Evolutionary conservation across 2,797 vertebrate species (phyloP).

Genomic region (Pipistrellus nathusii): DNA sequence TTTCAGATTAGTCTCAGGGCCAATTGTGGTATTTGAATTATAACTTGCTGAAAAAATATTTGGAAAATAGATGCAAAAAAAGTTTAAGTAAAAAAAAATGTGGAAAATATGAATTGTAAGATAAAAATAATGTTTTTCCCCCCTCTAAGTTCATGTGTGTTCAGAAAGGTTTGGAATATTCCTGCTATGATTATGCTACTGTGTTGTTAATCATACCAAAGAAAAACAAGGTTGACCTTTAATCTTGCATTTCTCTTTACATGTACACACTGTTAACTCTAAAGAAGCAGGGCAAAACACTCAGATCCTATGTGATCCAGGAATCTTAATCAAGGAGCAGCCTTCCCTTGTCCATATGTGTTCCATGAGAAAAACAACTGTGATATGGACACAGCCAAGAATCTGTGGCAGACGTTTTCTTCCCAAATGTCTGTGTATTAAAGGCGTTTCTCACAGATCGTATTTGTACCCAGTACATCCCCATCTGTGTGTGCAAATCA

Average conservation of each 20-base stretch:
- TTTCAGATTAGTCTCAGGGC: slow-evolving; percentile 45
- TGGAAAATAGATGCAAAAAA: slow-evolving; percentile 6
- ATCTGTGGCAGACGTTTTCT: slow-evolving; percentile 12
- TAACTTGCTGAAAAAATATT: neutral
- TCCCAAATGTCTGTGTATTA: neutral
- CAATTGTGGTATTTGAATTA: neutral
- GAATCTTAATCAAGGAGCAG: neutral
- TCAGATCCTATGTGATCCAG: neutral
- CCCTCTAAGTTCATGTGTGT: neutral
- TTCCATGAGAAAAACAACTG: neutral
- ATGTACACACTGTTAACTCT: neutral
- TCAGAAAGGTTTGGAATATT: neutral
- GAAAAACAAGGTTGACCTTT: neutral
- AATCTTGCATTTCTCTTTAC: neutral
- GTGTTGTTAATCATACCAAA: slow-evolving; percentile 10
- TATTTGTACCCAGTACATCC: slow-evolving; percentile 48
- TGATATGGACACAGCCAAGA: neutral
- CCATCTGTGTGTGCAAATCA: slow-evolving; percentile 67
- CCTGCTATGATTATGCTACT: neutral
- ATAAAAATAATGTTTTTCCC: neutral
- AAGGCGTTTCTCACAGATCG: neutral
- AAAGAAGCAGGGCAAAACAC: neutral
- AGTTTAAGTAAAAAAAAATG: neutral
- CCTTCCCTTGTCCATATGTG: slow-evolving; percentile 52
- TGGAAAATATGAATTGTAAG: neutral